Percentiles rank a stretch among this genome's conserved stretches.
phyloP scores from a whole-genome alignment of 2,888 invertebrate species.

The Drosophila yooni region DNA sequence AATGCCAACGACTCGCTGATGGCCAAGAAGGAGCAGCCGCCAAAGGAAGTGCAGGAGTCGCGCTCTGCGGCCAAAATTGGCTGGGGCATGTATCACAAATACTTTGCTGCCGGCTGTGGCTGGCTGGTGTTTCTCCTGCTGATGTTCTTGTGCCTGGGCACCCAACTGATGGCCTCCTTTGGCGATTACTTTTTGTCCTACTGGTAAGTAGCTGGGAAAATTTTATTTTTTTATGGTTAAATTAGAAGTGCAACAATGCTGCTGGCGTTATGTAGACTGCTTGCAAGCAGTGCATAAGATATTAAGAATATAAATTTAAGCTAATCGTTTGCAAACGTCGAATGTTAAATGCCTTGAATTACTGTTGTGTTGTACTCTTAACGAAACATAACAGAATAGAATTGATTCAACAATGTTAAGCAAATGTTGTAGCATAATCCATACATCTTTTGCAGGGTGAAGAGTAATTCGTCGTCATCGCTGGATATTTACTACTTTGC shows the following conservation, averaged over 20 bases:
- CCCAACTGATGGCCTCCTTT: constrained; percentile 90
- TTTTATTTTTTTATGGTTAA: neutral
- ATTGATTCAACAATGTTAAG: neutral
- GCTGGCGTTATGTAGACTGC: neutral
- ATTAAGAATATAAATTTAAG: neutral
- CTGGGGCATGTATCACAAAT: constrained; percentile 87
- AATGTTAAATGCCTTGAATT: neutral
- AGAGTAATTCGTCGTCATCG: constrained; percentile 64
- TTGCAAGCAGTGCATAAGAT: neutral
- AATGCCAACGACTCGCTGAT: constrained; percentile 54
- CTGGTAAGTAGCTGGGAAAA: constrained; percentile 86
- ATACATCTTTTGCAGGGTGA: constrained; percentile 74
- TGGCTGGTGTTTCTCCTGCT: constrained; percentile 87
- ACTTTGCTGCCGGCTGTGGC: constrained; percentile 90
- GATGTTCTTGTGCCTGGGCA: constrained; percentile 87
- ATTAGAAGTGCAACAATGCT: neutral
- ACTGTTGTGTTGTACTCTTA: neutral
- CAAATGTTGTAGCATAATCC: no score
- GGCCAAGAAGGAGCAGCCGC: constrained; percentile 50
- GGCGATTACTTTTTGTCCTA: constrained; percentile 92
- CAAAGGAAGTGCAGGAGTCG: constrained; percentile 86
- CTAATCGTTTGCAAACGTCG: neutral
- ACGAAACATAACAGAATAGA: neutral
- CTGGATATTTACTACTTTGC: constrained; percentile 86
- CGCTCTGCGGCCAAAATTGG: constrained; percentile 88